Conservation (phyloP, 2,113 vertebrate species). For the Cacatua alba region DNA sequence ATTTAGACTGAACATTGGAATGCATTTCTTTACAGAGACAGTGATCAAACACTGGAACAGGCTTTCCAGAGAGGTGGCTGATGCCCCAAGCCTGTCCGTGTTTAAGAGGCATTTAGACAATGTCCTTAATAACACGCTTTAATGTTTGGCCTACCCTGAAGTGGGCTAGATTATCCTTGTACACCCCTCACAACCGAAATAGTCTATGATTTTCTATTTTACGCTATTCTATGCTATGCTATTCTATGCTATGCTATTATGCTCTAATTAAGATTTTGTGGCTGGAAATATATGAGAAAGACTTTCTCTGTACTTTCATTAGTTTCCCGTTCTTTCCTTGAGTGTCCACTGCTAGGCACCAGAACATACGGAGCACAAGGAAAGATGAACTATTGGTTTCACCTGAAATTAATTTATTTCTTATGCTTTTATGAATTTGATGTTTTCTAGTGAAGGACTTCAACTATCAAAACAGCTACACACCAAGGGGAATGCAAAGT, state of each 20-base stretch:
- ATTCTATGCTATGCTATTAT: background rate
- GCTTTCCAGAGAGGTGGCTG: background rate
- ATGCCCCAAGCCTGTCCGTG: background rate
- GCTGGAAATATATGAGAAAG: background rate
- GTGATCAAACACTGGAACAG: background rate
- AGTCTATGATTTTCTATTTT: background rate
- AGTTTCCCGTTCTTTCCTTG: background rate
- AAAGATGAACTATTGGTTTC: background rate
- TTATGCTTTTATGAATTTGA: background rate
- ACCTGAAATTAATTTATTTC: background rate
- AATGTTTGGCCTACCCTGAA: background rate
- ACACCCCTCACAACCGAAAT: background rate
- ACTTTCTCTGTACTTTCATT: background rate
- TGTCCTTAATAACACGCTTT: background rate
- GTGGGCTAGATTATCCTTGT: background rate
- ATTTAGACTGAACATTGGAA: background rate
- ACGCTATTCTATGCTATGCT: background rate
- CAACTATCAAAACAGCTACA: background rate
- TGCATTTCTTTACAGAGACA: background rate
- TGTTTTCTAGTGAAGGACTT: background rate
- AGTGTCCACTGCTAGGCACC: background rate
- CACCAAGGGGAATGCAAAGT: background rate
- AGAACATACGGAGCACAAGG: background rate
- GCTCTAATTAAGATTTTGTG: background rate
- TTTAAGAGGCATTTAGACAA: background rate